phyloP scores from a whole-genome alignment of 2,797 vertebrate species.

The Ciconia nigra region DNA sequence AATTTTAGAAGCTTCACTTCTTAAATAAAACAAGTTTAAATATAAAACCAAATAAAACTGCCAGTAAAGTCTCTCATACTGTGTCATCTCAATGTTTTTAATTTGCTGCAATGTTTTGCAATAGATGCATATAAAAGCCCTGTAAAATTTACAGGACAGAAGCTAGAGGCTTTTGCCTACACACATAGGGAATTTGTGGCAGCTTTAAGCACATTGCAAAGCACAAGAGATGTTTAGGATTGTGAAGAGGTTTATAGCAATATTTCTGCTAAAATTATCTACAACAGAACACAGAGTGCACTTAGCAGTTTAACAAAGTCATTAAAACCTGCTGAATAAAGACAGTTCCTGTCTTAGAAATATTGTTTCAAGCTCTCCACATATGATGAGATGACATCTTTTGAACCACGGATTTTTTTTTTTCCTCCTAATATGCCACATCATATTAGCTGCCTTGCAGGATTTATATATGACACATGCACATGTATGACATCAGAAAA shows the following conservation, averaged over 20 bases:
- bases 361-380: background rate
- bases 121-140: background rate
- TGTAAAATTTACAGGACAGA: background rate
- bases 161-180: background rate
- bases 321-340: background rate
- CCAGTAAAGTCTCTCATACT: background rate
- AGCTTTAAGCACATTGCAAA: background rate
- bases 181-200: background rate
- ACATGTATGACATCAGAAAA: background rate
- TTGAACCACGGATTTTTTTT: background rate
- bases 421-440: background rate
- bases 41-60: background rate
- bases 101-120: background rate
- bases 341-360: background rate
- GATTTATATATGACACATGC: background rate
- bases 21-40: background rate
- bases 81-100: background rate
- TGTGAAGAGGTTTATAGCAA: background rate
- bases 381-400: background rate
- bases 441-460: background rate
- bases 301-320: background rate
- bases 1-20: background rate
- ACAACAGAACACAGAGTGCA: background rate
- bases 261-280: background rate
- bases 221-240: background rate